Evolutionary conservation across 2,888 invertebrate genomes (phyloP).

Genomic region (Euclidia mi): DNA sequence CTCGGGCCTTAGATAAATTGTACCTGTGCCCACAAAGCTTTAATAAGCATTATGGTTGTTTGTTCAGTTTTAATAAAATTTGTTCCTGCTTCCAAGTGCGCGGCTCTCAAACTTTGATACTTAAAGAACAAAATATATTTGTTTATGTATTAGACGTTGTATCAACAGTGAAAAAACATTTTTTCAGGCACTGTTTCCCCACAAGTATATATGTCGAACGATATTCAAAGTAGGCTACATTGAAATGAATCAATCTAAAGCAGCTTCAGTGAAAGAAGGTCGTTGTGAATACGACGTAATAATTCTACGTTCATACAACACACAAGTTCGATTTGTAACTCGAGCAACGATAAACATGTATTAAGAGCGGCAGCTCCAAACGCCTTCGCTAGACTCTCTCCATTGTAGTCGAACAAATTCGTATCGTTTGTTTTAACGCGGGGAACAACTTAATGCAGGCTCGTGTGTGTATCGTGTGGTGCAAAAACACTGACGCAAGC

Average conservation of each 20-base stretch:
- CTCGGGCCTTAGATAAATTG: conserved; percentile 39
- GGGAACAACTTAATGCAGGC: conserved; percentile 69
- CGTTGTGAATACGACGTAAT: conserved; percentile 59
- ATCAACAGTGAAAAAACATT: conserved; percentile 10
- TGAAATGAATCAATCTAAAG: conserved; percentile 53
- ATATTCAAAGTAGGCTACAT: conserved; percentile 47
- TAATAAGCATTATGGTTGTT: conserved; percentile 17
- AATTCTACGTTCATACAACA: conserved; percentile 64
- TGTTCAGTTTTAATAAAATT: conserved; percentile 11
- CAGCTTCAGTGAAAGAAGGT: conserved; percentile 52
- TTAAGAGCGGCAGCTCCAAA: conserved; percentile 61
- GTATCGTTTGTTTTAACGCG: conserved; percentile 74
- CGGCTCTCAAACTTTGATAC: neutral
- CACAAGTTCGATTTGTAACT: conserved; percentile 70
- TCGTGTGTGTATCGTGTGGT: conserved; percentile 28
- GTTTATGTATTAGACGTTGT: neutral
- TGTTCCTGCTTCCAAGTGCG: neutral
- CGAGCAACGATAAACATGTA: conserved; percentile 71
- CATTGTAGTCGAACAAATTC: conserved; percentile 76
- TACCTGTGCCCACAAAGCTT: conserved; percentile 19
- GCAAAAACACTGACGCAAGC: conserved; percentile 10
- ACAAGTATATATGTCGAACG: conserved; percentile 18
- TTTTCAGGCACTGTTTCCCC: conserved; percentile 17
- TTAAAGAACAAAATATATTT: neutral
- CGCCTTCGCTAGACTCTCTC: conserved; percentile 65